Evolutionary conservation across 2,888 invertebrate genomes (phyloP).

Genomic region (Hemistola chrysoprasaria): DNA sequence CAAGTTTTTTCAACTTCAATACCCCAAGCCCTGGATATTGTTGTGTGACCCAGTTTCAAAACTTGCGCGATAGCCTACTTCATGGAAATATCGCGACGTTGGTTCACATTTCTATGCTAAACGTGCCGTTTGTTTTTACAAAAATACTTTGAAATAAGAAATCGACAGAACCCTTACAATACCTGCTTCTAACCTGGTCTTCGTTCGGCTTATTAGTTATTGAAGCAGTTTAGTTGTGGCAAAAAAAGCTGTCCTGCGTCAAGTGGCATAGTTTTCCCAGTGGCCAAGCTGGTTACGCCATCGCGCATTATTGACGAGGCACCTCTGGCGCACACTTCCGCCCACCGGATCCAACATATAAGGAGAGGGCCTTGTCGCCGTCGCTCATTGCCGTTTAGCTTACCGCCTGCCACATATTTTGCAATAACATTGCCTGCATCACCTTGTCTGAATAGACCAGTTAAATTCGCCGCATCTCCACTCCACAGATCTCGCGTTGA

Average conservation of each 20-base stretch:
- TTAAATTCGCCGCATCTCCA: constrained; percentile 55
- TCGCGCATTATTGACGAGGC: constrained; percentile 33
- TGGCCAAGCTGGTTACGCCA: constrained; percentile 43
- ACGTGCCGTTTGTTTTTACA: constrained; percentile 7
- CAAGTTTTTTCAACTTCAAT: constrained; percentile 4
- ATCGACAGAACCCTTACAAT: background rate
- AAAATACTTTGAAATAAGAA: constrained; percentile 6
- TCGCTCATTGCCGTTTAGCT: constrained; percentile 53
- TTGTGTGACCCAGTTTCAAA: constrained; percentile 11
- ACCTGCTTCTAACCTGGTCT: constrained; percentile 11
- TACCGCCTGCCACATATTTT: constrained; percentile 16
- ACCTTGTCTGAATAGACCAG: constrained; percentile 49
- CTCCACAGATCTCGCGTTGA: constrained; percentile 36
- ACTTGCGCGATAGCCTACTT: background rate
- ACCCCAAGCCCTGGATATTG: constrained; percentile 1
- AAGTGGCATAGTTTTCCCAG: constrained; percentile 30
- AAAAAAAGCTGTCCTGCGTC: constrained; percentile 18
- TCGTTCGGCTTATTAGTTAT: constrained; percentile 8
- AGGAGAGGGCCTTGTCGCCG: constrained; percentile 64
- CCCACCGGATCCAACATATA: constrained; percentile 59
- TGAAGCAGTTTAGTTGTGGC: constrained; percentile 9
- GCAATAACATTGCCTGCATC: constrained; percentile 46
- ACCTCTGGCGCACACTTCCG: constrained; percentile 59
- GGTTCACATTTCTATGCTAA: constrained; percentile 4
- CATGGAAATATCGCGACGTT: constrained; percentile 6